phyloP scores from a whole-genome alignment of 2,797 vertebrate genomes.

The Megalops cyprinoides region DNA sequence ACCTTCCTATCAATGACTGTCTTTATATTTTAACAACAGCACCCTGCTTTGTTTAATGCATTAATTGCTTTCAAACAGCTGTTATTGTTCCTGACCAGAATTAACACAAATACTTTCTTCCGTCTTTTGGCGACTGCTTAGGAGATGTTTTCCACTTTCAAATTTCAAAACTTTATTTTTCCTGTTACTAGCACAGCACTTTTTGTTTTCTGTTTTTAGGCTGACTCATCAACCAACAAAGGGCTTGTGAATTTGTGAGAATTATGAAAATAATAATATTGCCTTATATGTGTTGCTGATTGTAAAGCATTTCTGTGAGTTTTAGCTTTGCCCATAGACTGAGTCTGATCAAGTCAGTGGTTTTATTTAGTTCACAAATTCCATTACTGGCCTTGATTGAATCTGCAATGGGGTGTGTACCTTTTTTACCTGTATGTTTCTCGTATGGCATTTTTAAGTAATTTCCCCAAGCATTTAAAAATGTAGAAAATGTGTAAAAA shows the following conservation, averaged over 20 bases:
- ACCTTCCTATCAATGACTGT: not conserved
- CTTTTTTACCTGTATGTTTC: not conserved
- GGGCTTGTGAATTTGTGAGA: not conserved
- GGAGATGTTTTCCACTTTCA: constrained; percentile 5
- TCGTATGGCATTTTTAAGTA: not conserved
- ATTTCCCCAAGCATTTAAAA: not conserved
- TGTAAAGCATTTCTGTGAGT: not conserved
- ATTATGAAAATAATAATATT: not conserved
- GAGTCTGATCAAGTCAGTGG: not conserved
- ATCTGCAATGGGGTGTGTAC: not conserved
- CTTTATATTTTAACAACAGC: not conserved
- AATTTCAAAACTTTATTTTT: too few relatives aligned
- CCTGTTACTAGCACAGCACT: not conserved
- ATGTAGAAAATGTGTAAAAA: not conserved
- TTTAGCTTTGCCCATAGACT: not conserved
- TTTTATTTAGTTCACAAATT: not conserved
- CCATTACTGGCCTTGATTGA: not conserved
- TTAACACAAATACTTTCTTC: not conserved
- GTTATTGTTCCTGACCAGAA: not conserved
- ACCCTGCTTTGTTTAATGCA: not conserved
- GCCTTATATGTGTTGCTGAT: not conserved
- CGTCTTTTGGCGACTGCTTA: constrained; percentile 56
- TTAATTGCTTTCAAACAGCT: not conserved
- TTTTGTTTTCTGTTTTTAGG: not conserved
- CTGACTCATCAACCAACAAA: not conserved